A percentile compares a stretch with the other conserved stretches of the same genome.
These are phyloP conservation scores for Scrobipalpa costella DNA, from an alignment of 2,888 invertebrate species.

Conservation along the genomic window DNA sequence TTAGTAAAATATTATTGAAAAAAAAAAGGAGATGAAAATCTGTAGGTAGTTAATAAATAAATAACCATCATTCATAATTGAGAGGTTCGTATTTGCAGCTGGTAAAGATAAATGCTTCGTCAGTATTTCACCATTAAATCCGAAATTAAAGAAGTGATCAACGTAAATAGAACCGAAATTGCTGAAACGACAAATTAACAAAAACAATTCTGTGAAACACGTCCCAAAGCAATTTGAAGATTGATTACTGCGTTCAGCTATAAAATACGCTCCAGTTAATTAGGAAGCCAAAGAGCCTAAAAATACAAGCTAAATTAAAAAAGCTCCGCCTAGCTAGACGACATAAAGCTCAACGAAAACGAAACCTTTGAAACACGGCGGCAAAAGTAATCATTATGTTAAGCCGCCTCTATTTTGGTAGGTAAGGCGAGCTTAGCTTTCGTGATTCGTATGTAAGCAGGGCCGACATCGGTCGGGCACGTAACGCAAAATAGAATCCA, in stretches of 20 bases:
- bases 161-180: neutral
- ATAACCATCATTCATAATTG: too few species aligned
- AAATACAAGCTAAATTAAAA: constrained; percentile 18
- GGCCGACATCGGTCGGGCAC: constrained; percentile 49
- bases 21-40: too few species aligned
- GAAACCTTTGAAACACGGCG: constrained; percentile 24
- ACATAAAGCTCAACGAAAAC: neutral
- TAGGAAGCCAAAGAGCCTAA: neutral
- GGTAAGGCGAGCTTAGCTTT: constrained; percentile 39
- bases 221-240: constrained; percentile 19
- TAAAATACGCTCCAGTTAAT: constrained; percentile 18
- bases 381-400: constrained; percentile 22
- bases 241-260: constrained; percentile 17
- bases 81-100: too few species aligned
- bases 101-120: neutral
- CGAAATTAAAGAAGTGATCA: neutral
- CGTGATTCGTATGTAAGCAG: constrained; percentile 45
- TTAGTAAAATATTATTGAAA: neutral
- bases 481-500: constrained; percentile 70
- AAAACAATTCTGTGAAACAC: constrained; percentile 27
- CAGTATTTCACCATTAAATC: neutral
- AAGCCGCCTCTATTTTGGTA: constrained; percentile 29
- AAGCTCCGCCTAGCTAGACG: too few species aligned
- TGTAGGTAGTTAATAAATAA: too few species aligned
- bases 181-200: constrained; percentile 26